Evolutionary conservation across 1,140 invertebrate genomes (phyloP).

Genomic region (Oreohelix idahoensis): DNA sequence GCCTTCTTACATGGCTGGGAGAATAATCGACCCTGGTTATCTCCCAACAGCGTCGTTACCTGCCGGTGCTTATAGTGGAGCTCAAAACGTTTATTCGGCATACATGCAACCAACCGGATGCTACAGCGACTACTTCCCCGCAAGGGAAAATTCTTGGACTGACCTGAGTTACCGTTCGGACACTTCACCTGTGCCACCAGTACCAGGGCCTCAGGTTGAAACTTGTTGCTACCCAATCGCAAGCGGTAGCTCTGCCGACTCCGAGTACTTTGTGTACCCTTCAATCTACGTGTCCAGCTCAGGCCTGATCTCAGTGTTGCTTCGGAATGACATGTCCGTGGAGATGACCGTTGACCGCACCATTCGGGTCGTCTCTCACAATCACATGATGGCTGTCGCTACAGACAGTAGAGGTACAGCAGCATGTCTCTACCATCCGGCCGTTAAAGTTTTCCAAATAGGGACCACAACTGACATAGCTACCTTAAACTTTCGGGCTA

Average conservation of each 20-base stretch:
- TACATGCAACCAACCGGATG: background rate
- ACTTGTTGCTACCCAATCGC: slow-evolving; percentile 11
- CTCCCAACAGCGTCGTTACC: background rate
- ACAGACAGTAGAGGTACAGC: slow-evolving; percentile 58
- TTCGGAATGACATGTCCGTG: slow-evolving; percentile 63
- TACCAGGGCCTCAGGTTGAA: background rate
- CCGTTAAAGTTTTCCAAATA: slow-evolving; percentile 60
- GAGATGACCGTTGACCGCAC: slow-evolving; percentile 66
- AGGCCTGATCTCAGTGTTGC: slow-evolving; percentile 64
- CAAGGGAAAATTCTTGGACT: slow-evolving; percentile 22
- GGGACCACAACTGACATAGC: slow-evolving; percentile 53
- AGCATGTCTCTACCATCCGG: slow-evolving; percentile 59
- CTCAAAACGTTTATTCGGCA: background rate
- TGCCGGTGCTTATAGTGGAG: background rate
- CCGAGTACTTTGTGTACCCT: slow-evolving; percentile 58
- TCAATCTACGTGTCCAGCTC: slow-evolving; percentile 62
- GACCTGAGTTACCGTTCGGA: slow-evolving; percentile 15
- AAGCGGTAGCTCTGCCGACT: slow-evolving; percentile 6
- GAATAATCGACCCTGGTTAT: background rate
- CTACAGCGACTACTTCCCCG: slow-evolving; percentile 29
- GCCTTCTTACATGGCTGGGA: background rate
- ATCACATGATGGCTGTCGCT: slow-evolving; percentile 61
- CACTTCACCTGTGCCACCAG: slow-evolving; percentile 14
- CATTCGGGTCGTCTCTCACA: slow-evolving; percentile 64
- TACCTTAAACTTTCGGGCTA: slow-evolving; percentile 48